Percentiles rank a stretch among this genome's conserved stretches.
These are phyloP conservation scores for Rana temporaria DNA, from an alignment of 2,113 vertebrate species.

Conservation along the genomic window DNA sequence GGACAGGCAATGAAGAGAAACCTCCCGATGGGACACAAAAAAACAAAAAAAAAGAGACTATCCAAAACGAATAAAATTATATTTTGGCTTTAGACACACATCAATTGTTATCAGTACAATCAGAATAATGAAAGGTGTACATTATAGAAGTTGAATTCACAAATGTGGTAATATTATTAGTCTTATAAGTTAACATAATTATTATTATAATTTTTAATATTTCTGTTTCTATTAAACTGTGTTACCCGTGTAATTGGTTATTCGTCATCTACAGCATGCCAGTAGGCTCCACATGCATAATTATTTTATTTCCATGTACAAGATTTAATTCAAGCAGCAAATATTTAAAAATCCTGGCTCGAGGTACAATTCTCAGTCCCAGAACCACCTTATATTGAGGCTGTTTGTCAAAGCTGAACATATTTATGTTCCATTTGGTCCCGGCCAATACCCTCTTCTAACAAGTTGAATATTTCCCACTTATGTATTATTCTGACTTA, in stretches of 20 bases:
- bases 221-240: background rate
- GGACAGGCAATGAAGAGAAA: no score
- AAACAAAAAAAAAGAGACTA: no score
- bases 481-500: slow-evolving; percentile 37
- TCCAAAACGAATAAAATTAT: no score
- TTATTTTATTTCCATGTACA: slow-evolving; percentile 51
- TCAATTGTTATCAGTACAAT: no score
- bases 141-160: no score
- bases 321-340: slow-evolving; percentile 57
- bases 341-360: slow-evolving; percentile 58
- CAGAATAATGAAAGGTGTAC: no score
- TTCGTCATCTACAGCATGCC: slow-evolving; percentile 10
- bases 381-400: slow-evolving; percentile 18
- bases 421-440: slow-evolving; percentile 28
- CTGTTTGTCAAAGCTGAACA: slow-evolving; percentile 35
- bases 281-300: slow-evolving; percentile 52
- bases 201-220: background rate
- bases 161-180: background rate
- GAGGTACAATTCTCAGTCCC: slow-evolving; percentile 28
- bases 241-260: background rate
- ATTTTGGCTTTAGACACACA: no score
- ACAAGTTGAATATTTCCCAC: slow-evolving; percentile 26
- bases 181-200: background rate
- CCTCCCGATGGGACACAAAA: no score
- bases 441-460: slow-evolving; percentile 12